Evolutionary conservation across 2,888 invertebrate genomes (phyloP).

Genomic region (Heliconius erato): DNA sequence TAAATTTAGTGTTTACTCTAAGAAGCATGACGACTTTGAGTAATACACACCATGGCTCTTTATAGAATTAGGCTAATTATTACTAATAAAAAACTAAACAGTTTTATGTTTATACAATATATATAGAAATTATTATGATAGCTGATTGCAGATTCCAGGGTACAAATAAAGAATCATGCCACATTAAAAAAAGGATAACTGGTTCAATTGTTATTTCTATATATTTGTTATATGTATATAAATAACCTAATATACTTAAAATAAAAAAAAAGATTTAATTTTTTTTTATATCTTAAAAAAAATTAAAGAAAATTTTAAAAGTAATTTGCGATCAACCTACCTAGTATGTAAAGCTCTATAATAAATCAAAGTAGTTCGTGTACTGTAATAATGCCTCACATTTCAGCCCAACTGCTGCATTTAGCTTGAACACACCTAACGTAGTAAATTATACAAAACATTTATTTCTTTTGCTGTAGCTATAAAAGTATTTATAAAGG

Average conservation of each 20-base stretch:
- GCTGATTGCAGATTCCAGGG: too few relatives aligned
- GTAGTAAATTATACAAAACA: not conserved
- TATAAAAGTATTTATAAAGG: not conserved
- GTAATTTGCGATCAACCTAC: not conserved
- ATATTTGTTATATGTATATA: too few relatives aligned
- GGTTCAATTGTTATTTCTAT: too few relatives aligned
- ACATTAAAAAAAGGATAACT: too few relatives aligned
- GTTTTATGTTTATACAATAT: too few relatives aligned
- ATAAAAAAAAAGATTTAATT: too few relatives aligned
- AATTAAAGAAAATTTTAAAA: not conserved
- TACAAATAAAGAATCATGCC: too few relatives aligned
- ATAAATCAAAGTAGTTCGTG: constrained; percentile 45
- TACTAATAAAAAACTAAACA: too few relatives aligned
- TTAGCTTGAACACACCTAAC: constrained; percentile 26
- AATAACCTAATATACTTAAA: too few relatives aligned
- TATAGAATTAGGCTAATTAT: not conserved
- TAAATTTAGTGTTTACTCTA: too few relatives aligned
- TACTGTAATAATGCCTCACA: constrained; percentile 42
- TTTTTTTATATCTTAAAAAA: not conserved
- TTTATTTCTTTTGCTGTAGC: not conserved
- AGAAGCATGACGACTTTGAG: too few relatives aligned
- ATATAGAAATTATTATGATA: too few relatives aligned
- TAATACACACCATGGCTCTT: not conserved
- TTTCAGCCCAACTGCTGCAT: constrained; percentile 34
- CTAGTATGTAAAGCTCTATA: constrained; percentile 21